Evolutionary conservation across 1,140 invertebrate genomes (phyloP), one percentile per base, ranked within the genome.

Genomic region (Zaprionus ornatus): DNA sequence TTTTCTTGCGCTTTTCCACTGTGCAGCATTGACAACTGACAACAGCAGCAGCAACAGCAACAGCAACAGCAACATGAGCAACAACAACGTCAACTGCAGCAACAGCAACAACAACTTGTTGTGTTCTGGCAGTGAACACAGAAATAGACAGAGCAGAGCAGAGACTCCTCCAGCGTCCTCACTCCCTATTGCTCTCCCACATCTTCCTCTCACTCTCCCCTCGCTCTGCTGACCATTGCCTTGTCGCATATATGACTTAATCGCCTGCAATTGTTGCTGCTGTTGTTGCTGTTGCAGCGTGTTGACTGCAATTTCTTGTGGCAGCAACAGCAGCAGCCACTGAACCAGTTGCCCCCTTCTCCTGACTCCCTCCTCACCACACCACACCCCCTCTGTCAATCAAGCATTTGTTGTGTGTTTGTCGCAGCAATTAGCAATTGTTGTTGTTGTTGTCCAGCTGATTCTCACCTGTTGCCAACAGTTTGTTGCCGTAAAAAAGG

Each of bases 201-300:
- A 56, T 15, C 1, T 23, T 25, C 4, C 27, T 25, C 32, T 25
- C 35, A 10, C 50, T 0, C n/a, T 48, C 45, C 13, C 9, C 19
- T 61, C 48, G 35, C 50, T 13, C 65, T 23, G 67, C 32, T 61
- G 70, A 23, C 32, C 64, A 61, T 54, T 69, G 71, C 65, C 57
- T 69, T 81, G 42, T 63, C 35, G 59, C 79, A 68, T 61, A 78
- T 81, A 88, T 88, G 81, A 90, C 84, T 88, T 90, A 88, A 88
- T 88, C 84, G 78, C 50, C 57, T 65, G 55, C 83, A 87, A 87
- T 87, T 87, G 82, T 86, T 82, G 45, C 56, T 77, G 82, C 82
- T 82, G 45, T 56, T 77, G 66, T 25, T 61, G 60, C 27, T 65
- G 74, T 55, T 57, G 40, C 27, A 69, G 50, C 37, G 48, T 48